phyloP scores from a whole-genome alignment of 2,888 invertebrate genomes.

The Aromia moschata region DNA sequence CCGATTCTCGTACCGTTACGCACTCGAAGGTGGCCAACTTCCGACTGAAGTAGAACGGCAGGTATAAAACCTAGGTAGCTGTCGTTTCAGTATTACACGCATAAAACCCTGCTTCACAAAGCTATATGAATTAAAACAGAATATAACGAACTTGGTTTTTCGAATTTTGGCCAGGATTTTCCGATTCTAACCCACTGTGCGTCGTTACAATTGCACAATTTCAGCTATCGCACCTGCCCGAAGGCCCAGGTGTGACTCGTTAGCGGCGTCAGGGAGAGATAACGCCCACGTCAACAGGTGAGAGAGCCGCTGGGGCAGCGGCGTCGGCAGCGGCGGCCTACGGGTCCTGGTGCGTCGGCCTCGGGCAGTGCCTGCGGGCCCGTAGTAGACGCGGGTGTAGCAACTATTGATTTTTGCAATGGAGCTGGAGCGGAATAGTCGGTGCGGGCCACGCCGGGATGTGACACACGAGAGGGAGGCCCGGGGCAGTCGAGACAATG shows the following conservation, averaged over 20 bases:
- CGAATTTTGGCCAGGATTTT: too few species aligned
- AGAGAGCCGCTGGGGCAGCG: slow-evolving; percentile 23
- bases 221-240: too few species aligned
- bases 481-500: slow-evolving; percentile 41
- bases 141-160: too few species aligned
- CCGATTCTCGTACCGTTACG: too few species aligned
- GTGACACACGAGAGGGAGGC: slow-evolving; percentile 39
- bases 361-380: slow-evolving; percentile 37
- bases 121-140: too few species aligned
- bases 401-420: slow-evolving; percentile 55
- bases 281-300: slow-evolving; percentile 36
- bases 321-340: slow-evolving; percentile 46
- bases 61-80: too few species aligned
- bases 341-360: slow-evolving; percentile 21
- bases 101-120: too few species aligned
- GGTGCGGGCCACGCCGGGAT: slow-evolving; percentile 46
- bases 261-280: slow-evolving; percentile 11
- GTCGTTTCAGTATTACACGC: too few species aligned
- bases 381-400: slow-evolving; percentile 50
- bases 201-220: too few species aligned
- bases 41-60: too few species aligned
- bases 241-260: slow-evolving; percentile 18
- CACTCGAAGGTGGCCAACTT: too few species aligned
- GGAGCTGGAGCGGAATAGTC: slow-evolving; percentile 51
- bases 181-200: too few species aligned